Conservation (phyloP, 35 echinoderm and acorn worm genomes). For the Acanthaster planci region DNA sequence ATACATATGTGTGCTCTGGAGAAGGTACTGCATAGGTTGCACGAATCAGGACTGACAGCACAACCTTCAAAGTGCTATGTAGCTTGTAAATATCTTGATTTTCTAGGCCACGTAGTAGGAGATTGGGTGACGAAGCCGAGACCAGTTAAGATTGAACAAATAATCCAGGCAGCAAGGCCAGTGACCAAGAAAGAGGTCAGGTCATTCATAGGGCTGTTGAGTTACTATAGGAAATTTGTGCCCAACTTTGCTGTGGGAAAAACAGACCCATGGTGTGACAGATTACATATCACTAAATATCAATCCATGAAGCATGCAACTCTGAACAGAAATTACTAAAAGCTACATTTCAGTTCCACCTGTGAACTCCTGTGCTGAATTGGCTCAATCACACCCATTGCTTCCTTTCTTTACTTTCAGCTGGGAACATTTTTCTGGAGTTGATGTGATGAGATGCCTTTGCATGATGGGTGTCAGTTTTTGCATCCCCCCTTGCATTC, state of each 20-base stretch:
- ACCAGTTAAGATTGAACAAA: background rate
- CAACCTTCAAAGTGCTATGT: conserved; percentile 26
- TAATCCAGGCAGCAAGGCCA: background rate
- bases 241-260: conserved; percentile 22
- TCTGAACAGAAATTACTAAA: too few relatives aligned
- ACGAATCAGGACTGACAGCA: conserved; percentile 11
- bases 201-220: conserved; percentile 5
- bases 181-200: conserved; percentile 32
- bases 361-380: too few relatives aligned
- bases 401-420: background rate
- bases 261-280: too few relatives aligned
- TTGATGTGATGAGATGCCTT: background rate
- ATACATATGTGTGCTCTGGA: too few relatives aligned
- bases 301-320: too few relatives aligned
- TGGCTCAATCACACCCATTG: too few relatives aligned
- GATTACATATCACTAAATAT: too few relatives aligned
- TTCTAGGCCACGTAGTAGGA: conserved; percentile 33
- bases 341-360: too few relatives aligned
- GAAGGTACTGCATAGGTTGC: background rate
- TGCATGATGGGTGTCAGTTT: background rate
- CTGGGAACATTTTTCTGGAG: background rate
- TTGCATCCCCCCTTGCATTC: background rate
- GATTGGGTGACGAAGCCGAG: background rate
- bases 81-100: background rate
- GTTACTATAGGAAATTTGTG: conserved; percentile 38